These are phyloP conservation scores for Eurystomus gularis DNA, from an alignment of 2,113 vertebrate genomes.

Conservation along the genomic window DNA sequence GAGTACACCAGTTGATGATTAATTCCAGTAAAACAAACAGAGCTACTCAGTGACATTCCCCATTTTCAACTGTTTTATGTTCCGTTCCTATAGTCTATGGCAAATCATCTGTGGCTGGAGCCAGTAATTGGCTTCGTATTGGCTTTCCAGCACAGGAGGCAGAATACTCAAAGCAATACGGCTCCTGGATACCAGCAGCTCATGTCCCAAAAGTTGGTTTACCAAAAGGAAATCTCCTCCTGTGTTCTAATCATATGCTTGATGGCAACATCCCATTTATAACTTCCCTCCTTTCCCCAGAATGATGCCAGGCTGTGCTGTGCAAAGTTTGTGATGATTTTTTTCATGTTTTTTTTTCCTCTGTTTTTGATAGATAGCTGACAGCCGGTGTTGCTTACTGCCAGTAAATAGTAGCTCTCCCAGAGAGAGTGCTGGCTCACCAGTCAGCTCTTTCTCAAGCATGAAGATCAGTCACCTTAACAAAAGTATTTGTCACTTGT, in stretches of 20 bases:
- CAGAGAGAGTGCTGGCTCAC: not conserved
- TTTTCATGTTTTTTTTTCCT: not conserved
- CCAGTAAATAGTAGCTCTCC: not conserved
- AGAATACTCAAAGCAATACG: not conserved
- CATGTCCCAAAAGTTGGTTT: not conserved
- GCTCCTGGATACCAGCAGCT: not conserved
- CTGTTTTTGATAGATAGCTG: not conserved
- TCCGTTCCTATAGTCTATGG: not conserved
- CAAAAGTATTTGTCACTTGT: not conserved
- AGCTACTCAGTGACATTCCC: not conserved
- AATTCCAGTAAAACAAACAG: not conserved
- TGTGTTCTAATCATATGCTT: not conserved
- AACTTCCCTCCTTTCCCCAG: not conserved
- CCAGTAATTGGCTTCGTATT: not conserved
- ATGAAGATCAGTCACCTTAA: not conserved
- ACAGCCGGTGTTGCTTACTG: not conserved
- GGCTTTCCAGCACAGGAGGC: not conserved
- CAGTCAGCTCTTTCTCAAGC: not conserved
- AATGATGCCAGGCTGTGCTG: accelerated
- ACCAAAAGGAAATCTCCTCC: not conserved
- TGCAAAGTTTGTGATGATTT: not conserved
- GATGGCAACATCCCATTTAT: not conserved
- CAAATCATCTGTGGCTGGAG: not conserved
- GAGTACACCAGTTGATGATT: not conserved
- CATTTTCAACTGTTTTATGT: not conserved